Evolutionary conservation across 2,113 vertebrate species (phyloP).

Genomic region (Panurus biarmicus): DNA sequence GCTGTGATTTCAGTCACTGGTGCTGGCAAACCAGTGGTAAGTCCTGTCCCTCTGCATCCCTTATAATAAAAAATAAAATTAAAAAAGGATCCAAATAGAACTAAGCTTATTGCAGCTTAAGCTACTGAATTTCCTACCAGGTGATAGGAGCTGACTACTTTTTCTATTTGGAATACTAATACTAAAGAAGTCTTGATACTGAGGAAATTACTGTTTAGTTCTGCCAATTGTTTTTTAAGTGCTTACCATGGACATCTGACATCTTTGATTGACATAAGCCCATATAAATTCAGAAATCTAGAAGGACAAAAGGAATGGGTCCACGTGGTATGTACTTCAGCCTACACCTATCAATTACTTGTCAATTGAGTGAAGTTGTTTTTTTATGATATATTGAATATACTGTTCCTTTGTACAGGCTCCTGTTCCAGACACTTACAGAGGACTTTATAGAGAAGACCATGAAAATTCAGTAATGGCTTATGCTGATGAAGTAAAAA

Average conservation of each 20-base stretch:
- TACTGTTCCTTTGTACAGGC: constrained; percentile 67
- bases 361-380: background rate
- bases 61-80: background rate
- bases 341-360: background rate
- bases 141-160: background rate
- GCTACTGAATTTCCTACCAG: background rate
- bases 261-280: constrained; percentile 95
- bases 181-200: background rate
- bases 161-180: background rate
- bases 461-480: constrained; percentile 79
- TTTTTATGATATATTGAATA: background rate
- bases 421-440: constrained; percentile 89
- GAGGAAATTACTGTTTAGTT: constrained; percentile 27
- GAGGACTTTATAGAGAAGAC: constrained; percentile 81
- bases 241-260: constrained; percentile 93
- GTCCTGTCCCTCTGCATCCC: background rate
- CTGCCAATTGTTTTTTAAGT: constrained; percentile 72
- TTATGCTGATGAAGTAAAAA: constrained; percentile 82
- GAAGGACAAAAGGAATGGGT: constrained; percentile 95
- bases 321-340: constrained; percentile 86
- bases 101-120: background rate
- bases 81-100: background rate
- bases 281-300: constrained; percentile 94
- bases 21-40: background rate
- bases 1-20: background rate